These are phyloP conservation scores for Nothura maculosa DNA, from an alignment of 2,797 vertebrate species.

Conservation along the genomic window DNA sequence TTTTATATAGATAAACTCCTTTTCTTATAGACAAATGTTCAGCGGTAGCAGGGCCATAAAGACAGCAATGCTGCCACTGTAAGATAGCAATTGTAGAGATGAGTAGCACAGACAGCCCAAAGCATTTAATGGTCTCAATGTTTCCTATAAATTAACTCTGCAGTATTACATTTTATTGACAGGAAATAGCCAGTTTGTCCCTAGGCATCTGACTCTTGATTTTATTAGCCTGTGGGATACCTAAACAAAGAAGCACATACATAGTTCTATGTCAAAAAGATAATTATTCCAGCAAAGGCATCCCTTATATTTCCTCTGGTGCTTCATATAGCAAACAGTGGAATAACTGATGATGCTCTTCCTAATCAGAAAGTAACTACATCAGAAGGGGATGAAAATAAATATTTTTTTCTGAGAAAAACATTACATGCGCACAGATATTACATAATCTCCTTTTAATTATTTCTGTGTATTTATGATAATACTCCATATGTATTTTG, in stretches of 20 bases:
- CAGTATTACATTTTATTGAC: constrained; percentile 58
- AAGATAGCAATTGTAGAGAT: neutral
- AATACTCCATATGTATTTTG: neutral
- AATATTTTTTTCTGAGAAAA: neutral
- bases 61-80: neutral
- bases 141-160: constrained; percentile 60
- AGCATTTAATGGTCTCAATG: constrained; percentile 22
- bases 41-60: neutral
- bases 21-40: neutral
- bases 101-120: constrained; percentile 6
- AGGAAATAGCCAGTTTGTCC: constrained; percentile 45
- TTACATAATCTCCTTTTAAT: neutral
- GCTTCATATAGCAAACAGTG: constrained; percentile 13
- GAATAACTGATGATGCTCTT: constrained; percentile 23
- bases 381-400: constrained; percentile 29
- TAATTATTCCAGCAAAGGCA: constrained; percentile 32
- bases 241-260: neutral
- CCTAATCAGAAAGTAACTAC: neutral
- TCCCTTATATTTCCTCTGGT: neutral
- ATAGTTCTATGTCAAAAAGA: constrained; percentile 6
- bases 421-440: neutral
- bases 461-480: constrained; percentile 3
- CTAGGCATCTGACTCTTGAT: constrained; percentile 36
- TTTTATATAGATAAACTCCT: constrained; percentile 6
- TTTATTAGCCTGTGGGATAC: constrained; percentile 60